Conservation (phyloP, 2,113 vertebrate species). For the Nibea coibor region DNA sequence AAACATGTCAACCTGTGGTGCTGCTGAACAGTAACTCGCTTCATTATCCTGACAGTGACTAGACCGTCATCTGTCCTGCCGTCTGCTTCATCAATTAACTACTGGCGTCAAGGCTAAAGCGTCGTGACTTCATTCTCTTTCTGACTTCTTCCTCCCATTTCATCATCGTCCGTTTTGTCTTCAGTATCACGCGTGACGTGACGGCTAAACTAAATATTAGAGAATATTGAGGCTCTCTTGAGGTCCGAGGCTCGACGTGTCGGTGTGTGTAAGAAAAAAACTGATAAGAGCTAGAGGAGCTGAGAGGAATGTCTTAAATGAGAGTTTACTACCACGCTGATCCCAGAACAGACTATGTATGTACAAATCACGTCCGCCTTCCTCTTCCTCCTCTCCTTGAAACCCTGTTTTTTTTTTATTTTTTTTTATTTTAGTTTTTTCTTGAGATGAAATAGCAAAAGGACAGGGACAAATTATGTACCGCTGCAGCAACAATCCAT, state of each 20-base stretch:
- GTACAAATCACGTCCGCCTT: constrained; percentile 62
- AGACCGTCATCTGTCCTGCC: constrained; percentile 33
- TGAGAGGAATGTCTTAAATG: constrained; percentile 69
- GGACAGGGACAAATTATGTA: constrained; percentile 28
- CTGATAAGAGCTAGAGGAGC: constrained; percentile 42
- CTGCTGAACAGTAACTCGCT: constrained; percentile 40
- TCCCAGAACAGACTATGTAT: constrained; percentile 65
- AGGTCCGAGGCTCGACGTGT: constrained; percentile 11
- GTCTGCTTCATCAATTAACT: constrained; percentile 44
- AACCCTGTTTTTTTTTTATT: constrained; percentile 34
- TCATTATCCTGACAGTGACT: constrained; percentile 9
- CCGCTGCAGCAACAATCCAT: constrained; percentile 34
- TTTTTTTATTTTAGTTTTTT: not conserved
- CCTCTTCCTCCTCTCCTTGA: constrained; percentile 19
- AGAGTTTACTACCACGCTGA: constrained; percentile 53
- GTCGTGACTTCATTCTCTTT: constrained; percentile 27
- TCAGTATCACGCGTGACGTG: constrained; percentile 9
- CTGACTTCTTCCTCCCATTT: not conserved
- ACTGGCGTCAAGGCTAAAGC: constrained; percentile 40
- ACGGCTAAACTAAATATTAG: constrained; percentile 16
- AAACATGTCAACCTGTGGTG: constrained; percentile 25
- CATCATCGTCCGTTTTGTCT: constrained; percentile 29
- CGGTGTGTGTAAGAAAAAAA: constrained; percentile 10
- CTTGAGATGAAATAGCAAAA: constrained; percentile 49
- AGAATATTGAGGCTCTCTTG: constrained; percentile 18